Percentiles rank a stretch among this genome's conserved stretches.
Conservation (phyloP, 2,888 invertebrate genomes). For the Megalurothrips usitatus region DNA sequence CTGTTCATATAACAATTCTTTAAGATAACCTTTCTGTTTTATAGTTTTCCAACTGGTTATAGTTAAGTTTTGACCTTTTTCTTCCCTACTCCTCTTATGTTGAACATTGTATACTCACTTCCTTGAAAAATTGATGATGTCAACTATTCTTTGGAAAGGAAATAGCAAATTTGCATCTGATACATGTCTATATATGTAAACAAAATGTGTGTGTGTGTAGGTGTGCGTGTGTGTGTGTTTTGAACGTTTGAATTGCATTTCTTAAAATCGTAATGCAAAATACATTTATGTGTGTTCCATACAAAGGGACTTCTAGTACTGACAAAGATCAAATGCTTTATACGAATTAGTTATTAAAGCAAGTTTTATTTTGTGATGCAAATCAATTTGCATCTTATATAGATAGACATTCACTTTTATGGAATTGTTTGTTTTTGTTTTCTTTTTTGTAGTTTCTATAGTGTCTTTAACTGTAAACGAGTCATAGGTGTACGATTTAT, state of each 20-base stretch:
- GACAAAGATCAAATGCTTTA: background rate
- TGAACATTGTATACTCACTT: background rate
- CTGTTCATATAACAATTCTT: background rate
- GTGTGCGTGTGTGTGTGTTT: background rate
- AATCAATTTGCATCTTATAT: background rate
- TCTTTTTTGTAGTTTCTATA: background rate
- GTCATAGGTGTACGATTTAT: conserved; percentile 9
- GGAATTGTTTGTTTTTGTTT: background rate
- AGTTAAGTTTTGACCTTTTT: background rate
- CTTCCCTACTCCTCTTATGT: background rate
- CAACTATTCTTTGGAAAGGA: background rate
- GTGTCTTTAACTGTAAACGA: background rate
- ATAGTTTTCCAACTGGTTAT: background rate
- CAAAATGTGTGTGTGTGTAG: too few relatives aligned
- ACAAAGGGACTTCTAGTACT: background rate
- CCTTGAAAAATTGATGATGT: background rate
- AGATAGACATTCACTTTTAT: background rate
- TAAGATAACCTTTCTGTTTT: background rate
- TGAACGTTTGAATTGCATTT: background rate
- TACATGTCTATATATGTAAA: background rate
- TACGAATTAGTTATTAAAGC: background rate
- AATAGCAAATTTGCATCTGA: background rate
- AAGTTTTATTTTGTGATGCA: background rate
- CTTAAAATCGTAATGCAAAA: background rate
- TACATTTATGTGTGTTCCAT: background rate